These are phyloP conservation scores for Epinotia brunnichana DNA, from an alignment of 2,888 invertebrate species.

Conservation along the genomic window DNA sequence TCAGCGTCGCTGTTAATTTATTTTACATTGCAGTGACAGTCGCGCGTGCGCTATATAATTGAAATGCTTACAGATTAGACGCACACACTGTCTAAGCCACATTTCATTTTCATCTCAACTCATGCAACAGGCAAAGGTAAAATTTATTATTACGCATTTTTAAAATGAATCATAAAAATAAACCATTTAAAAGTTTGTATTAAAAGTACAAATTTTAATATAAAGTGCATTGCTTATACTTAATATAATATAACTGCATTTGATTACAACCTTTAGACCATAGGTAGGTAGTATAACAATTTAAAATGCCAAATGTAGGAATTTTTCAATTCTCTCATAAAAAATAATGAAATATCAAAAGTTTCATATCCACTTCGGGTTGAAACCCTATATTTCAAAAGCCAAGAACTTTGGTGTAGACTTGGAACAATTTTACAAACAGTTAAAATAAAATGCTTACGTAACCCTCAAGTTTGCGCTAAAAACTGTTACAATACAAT, in stretches of 20 bases:
- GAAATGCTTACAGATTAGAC: not conserved
- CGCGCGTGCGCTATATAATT: not conserved
- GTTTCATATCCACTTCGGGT: not conserved
- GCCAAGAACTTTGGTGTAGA: not conserved
- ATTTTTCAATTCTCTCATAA: not conserved
- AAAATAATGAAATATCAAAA: not conserved
- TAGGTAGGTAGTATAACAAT: too few relatives aligned
- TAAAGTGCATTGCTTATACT: slow-evolving; percentile 4
- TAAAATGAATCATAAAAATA: slow-evolving; percentile 3
- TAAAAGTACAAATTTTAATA: not conserved
- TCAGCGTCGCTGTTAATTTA: not conserved
- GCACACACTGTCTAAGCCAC: not conserved
- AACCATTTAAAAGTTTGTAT: not conserved
- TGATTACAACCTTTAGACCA: not conserved
- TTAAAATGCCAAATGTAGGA: too few relatives aligned
- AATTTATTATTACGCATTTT: not conserved
- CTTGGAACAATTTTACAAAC: not conserved
- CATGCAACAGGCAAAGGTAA: not conserved
- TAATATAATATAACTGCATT: slow-evolving; percentile 6
- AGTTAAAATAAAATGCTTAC: not conserved
- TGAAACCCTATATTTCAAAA: slow-evolving; percentile 1
- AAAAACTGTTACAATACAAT: not conserved
- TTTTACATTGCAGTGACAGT: not conserved
- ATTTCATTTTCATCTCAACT: not conserved
- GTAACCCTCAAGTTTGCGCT: not conserved